phyloP scores from a whole-genome alignment of 2,113 vertebrate species.

The Campylorhamphus procurvoides region DNA sequence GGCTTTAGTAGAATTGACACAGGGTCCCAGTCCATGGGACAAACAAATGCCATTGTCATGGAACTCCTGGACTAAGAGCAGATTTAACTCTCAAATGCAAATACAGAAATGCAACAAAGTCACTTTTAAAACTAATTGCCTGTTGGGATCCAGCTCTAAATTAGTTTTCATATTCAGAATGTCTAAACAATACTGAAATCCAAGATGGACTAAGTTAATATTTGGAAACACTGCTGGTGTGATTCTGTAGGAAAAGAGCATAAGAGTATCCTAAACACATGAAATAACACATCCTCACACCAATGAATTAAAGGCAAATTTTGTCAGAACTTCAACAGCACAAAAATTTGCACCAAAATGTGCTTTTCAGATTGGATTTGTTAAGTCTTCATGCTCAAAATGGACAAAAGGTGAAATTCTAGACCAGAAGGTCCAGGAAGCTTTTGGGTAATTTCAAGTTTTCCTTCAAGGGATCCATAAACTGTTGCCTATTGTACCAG shows the following conservation, averaged over 20 bases:
- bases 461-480: neutral
- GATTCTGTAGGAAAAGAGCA: neutral
- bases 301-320: neutral
- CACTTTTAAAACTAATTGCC: neutral
- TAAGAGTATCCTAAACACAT: neutral
- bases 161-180: neutral
- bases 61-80: neutral
- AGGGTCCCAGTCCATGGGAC: neutral
- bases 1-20: neutral
- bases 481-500: neutral
- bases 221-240: accelerated
- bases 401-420: neutral
- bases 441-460: neutral
- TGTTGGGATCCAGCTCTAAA: neutral
- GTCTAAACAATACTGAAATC: neutral
- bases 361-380: neutral
- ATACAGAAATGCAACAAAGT: neutral
- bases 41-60: neutral
- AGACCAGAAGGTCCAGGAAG: neutral
- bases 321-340: neutral
- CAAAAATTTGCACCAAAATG: neutral
- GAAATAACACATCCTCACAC: neutral
- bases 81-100: neutral
- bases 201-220: neutral
- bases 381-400: neutral